Evolutionary conservation across 2,888 invertebrate species (phyloP), one percentile per base, ranked within the genome.

Genomic region (Metellina segmentata): DNA sequence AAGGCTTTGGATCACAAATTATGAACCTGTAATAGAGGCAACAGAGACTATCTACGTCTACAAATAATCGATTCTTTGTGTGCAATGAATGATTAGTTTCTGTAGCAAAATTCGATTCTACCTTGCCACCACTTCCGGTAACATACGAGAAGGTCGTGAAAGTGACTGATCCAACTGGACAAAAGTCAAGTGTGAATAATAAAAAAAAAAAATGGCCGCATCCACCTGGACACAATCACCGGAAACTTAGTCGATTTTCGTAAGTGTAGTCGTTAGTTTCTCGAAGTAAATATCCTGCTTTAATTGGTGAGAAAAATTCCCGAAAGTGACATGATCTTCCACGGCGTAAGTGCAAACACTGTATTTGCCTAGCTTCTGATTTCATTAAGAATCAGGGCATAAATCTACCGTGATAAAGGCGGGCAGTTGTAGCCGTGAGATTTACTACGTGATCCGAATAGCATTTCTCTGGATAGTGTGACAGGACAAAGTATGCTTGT

Each of bases 191-290:
- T 19, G 6, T 19, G 20, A 7, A 11, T 7, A 70, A 70, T 70
- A 34, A 19, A 8, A 70, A 70, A n/a, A 11, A 13, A 51, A 49
- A 11, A 48, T 52, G 48, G 16, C 69, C n/a, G 61, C 69, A 48
- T 51, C 16, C 69, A 69, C 19, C 20, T 81, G 13, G 11, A 71
- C 85, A 87, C 87, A 87, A 87, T 87, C 81, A 52, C 87, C 81
- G 87, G 87, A 87, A 87, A 70, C 82, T n/a, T 86, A 86, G 72
- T 53, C 79, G 51, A 87, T 87, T 87, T 87, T 71, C 69, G 77
- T 49, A 70, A 61, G 16, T 34, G 34, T 61, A 16, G 53, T 75
- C 74, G 75, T 61, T 51, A 53, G 74, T 61, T 72, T 75, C 75
- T 49, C 48, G 81, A 53, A 87, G 51, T 75, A 72, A 16, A 9